phyloP scores from a whole-genome alignment of 2,113 vertebrate species.

The Gallinago media region DNA sequence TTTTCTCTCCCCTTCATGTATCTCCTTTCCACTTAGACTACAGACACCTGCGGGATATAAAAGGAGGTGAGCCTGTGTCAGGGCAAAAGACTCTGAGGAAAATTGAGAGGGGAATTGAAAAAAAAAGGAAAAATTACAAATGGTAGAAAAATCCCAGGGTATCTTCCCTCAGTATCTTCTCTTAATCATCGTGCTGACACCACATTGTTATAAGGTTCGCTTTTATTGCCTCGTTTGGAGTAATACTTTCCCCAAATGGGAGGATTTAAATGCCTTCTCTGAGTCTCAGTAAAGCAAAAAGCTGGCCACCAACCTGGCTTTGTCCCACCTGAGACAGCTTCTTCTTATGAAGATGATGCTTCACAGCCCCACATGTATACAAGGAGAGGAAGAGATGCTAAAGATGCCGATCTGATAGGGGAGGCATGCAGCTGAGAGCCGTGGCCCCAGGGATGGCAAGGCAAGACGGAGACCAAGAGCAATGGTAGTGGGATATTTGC shows the following conservation, averaged over 20 bases:
- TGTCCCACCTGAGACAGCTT: background rate
- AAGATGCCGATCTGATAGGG: background rate
- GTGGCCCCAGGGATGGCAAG: background rate
- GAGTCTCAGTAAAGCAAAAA: background rate
- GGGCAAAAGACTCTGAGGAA: background rate
- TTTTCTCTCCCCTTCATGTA: background rate
- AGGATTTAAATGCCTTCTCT: background rate
- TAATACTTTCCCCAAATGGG: background rate
- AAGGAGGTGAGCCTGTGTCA: slow-evolving; percentile 6
- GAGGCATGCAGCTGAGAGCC: background rate
- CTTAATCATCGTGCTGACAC: background rate
- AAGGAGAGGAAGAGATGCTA: background rate
- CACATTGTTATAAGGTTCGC: background rate
- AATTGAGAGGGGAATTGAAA: background rate
- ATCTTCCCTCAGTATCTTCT: background rate
- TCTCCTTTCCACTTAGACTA: background rate
- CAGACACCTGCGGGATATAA: background rate
- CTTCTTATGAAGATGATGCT: background rate
- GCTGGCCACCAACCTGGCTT: background rate
- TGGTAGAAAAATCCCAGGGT: background rate
- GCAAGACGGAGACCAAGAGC: background rate
- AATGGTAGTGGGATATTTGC: background rate
- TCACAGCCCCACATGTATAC: background rate
- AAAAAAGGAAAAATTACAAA: background rate
- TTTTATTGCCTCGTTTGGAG: background rate